Conservation (phyloP, 2,113 vertebrate genomes). For the Sapajus apella region DNA sequence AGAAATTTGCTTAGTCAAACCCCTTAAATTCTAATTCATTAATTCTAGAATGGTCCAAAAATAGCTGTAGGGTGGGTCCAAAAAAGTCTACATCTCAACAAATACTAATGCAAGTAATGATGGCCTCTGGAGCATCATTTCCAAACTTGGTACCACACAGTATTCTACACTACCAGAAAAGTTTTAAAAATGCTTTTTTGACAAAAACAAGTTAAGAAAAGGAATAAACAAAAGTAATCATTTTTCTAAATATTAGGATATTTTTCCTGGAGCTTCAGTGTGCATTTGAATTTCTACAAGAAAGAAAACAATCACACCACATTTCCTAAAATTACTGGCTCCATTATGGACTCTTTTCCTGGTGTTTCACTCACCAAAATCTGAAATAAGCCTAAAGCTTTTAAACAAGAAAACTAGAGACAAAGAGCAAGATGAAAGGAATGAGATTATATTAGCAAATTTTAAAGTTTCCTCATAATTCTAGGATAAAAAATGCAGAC, state of each 20-base stretch:
- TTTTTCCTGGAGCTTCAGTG: neutral
- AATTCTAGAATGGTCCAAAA: neutral
- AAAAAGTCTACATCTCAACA: neutral
- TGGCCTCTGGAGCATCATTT: neutral
- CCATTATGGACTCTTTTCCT: neutral
- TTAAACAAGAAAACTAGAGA: slow-evolving; percentile 18
- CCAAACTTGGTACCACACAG: neutral
- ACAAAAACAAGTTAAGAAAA: neutral
- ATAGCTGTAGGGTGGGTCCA: neutral
- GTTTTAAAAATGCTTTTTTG: neutral
- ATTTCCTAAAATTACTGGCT: neutral
- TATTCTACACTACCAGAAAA: neutral
- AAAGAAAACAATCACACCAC: neutral
- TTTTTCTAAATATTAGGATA: neutral
- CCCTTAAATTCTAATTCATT: neutral
- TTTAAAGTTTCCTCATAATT: neutral
- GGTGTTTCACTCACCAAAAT: neutral
- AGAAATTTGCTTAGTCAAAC: neutral
- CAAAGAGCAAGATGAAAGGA: slow-evolving; percentile 25
- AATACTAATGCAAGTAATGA: neutral
- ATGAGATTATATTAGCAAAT: neutral
- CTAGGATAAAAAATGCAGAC: neutral
- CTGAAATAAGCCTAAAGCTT: neutral
- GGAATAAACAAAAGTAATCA: neutral
- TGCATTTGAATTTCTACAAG: neutral